These are phyloP conservation scores for Oscheius onirici DNA, from an alignment of 2,888 invertebrate genomes.

Conservation along the genomic window DNA sequence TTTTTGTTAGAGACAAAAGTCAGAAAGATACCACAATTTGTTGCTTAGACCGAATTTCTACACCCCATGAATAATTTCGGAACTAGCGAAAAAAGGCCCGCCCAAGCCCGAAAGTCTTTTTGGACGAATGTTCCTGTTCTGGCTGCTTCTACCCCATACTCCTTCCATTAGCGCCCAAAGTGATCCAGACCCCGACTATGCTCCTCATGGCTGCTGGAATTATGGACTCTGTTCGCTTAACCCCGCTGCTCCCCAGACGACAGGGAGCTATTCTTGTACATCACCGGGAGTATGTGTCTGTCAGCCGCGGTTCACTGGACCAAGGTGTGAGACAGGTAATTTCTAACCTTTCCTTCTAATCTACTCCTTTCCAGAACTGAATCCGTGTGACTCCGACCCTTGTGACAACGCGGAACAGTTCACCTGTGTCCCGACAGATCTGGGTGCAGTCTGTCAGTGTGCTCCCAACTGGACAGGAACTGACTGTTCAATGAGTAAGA, in stretches of 20 bases:
- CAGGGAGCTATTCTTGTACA: neutral
- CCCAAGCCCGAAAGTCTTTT: too few species aligned
- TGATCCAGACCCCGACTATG: too few species aligned
- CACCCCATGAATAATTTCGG: too few species aligned
- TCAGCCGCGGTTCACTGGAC: neutral
- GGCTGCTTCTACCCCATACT: too few species aligned
- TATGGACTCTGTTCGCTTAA: slow-evolving; percentile 3
- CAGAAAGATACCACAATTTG: too few species aligned
- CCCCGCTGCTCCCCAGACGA: neutral
- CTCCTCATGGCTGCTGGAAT: slow-evolving; percentile 24
- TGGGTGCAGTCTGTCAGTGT: slow-evolving; percentile 39
- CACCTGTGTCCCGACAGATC: neutral
- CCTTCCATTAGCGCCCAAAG: too few species aligned
- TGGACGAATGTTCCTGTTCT: too few species aligned
- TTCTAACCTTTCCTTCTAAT: neutral
- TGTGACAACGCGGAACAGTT: neutral
- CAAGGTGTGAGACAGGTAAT: neutral
- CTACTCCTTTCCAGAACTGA: neutral
- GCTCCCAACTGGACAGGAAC: slow-evolving; percentile 42
- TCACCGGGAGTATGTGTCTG: slow-evolving; percentile 4
- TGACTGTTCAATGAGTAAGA: slow-evolving; percentile 32
- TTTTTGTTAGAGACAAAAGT: too few species aligned
- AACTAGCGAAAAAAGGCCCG: too few species aligned
- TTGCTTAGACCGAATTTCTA: too few species aligned
- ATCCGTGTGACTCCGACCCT: neutral